These are phyloP conservation scores for Silurus lanzhouensis DNA, from an alignment of 2,797 vertebrate genomes.

Conservation along the genomic window DNA sequence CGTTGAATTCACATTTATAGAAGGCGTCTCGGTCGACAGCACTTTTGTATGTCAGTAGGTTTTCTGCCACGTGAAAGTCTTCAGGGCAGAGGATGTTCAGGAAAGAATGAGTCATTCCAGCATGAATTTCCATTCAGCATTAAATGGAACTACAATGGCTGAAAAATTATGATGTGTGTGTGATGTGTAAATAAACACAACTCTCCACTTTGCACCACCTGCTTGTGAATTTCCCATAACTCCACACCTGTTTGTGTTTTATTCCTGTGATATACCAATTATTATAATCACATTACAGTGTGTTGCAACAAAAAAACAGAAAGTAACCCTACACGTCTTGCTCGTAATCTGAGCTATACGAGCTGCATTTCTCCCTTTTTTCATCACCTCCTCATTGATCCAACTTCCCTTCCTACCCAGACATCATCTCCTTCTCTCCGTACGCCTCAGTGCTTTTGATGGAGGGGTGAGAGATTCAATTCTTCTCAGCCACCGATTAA, in stretches of 20 bases:
- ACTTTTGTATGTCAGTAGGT: background rate
- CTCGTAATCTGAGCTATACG: background rate
- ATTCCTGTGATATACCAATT: background rate
- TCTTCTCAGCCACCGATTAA: slow-evolving; percentile 75
- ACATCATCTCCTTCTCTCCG: slow-evolving; percentile 64
- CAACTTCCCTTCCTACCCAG: slow-evolving; percentile 48
- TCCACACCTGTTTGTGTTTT: background rate
- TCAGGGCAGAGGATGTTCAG: too few species aligned
- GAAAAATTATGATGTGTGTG: background rate
- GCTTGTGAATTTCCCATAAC: background rate
- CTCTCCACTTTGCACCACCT: background rate
- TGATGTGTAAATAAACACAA: too few species aligned
- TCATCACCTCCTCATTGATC: slow-evolving; percentile 3
- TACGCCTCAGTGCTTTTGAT: slow-evolving; percentile 69
- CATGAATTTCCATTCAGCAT: background rate
- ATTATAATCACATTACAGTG: background rate
- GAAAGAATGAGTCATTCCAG: background rate
- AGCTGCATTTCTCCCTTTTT: background rate
- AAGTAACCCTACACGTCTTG: background rate
- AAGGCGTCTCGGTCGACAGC: background rate
- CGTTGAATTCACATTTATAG: background rate
- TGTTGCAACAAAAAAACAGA: background rate
- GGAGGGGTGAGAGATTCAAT: slow-evolving; percentile 67
- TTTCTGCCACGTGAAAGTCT: background rate
- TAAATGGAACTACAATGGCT: background rate